Evolutionary conservation across 1,140 invertebrate species (phyloP), one percentile per base, ranked within the genome.

Genomic region (Sminthurinus signatus): DNA sequence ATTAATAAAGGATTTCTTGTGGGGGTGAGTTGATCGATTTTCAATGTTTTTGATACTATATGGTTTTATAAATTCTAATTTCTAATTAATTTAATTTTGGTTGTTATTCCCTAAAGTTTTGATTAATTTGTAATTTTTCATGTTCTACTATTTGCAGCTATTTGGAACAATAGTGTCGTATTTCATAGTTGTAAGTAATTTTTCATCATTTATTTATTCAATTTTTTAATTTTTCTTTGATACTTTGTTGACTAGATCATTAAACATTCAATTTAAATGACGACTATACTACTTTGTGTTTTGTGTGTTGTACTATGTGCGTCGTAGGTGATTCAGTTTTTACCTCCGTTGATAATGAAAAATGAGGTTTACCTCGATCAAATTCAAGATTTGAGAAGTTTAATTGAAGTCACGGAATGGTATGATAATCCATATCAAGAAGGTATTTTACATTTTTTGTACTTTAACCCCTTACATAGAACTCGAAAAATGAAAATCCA

Each of bases 1-100:
- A 19, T 69, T 8, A 58, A 69, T 43, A 61, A 62, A 25, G 29
- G 43, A 1, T 69, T 69, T 25, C 55, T 69, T 19, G 67, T 69
- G 15, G 62, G 42, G 29, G 42, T 58, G 23, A 27, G 46, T 36
- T 2, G 5, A 19, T 27, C 2, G 8, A 28, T 15, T 48, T 48
- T 23, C 21, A 48, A n/a, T 52, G 10, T 8, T 15, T 52, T 52
- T 10, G 5, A 4, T 46, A 46, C n/a, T n/a, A 19, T n/a, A 8
- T 46, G n/a, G 5, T n/a, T 14, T 46, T 46, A 46, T 46, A 10
- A 46, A 46, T 10, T 46, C 4, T 21, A 46, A 46, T 19, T 17
- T 46, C 19, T 14, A 46, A 10, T 21, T 46, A 19, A 46, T 46
- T 21, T 48, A 8, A 12, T n/a, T 21, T 21, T 21, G 44, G n/a